Base-by-base conservation (phyloP, 1,140 invertebrate genomes). In the Holcopasites calliopsidis region DNA sequence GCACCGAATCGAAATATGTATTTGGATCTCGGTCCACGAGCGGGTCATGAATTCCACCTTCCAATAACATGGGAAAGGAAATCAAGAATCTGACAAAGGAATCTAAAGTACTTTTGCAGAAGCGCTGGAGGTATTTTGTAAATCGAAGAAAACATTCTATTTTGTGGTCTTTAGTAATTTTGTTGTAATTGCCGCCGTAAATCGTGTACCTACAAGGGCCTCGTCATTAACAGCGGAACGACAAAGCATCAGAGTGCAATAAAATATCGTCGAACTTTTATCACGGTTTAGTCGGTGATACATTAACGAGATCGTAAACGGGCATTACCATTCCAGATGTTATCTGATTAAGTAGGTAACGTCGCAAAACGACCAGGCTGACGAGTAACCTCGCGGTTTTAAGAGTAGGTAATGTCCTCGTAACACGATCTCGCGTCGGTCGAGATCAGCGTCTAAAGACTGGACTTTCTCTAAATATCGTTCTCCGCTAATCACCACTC, bases 381-480 rank as follows among this genome's bases (percentile, higher is more conserved):
- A 58, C 52, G 62, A 2, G 33, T 49, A 68, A 57, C 52, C 40
- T 75, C 47, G 60, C 64, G 72, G 62, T 75, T 68, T 68, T 31
- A 68, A 57, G 40, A n/a, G 72, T 31, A 68, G 42, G 50, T 57
- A 58, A 75, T 38, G 72, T 21, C 31, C 52, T 38, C 40, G 72
- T 68, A 66, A 74, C 31, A 28, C 52, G 62, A 74, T 74, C 61
- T 33, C 21, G 16, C 47, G 8, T 23, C 35, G 61, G 31, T 74
- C 50, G 61, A 47, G 42, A 64, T 54, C 61, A 38, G 4, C 49
- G 13, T 55, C 18, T 44, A 49, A 38, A 68, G 31, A n/a, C 26
- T 57, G 16, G 40, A 47, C 62, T 75, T 75, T 75, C 72, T 75
- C 72, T 31, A 21, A 74, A 57, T 57, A 47, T n/a, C 26, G 35